Conservation (phyloP, 2,888 invertebrate genomes). For the Microdon myrmicae region DNA sequence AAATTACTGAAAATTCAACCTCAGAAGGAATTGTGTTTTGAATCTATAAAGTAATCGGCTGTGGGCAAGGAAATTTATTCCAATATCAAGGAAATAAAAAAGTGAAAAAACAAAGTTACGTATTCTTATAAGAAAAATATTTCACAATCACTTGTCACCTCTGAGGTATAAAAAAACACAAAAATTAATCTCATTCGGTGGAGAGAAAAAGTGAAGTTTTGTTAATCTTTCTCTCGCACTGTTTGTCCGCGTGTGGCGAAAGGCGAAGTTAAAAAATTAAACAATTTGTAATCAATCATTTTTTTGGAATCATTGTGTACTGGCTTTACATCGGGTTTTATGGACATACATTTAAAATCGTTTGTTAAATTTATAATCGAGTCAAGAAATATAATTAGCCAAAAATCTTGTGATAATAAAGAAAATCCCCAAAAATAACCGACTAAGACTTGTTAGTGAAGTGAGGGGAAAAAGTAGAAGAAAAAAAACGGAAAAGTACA, state of each 20-base stretch:
- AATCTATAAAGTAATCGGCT: slow-evolving; percentile 22
- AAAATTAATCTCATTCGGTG: slow-evolving; percentile 7
- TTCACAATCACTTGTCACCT: not conserved
- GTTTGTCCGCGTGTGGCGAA: slow-evolving; percentile 28
- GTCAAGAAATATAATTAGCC: too few relatives aligned
- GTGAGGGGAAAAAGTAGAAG: too few relatives aligned
- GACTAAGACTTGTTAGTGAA: too few relatives aligned
- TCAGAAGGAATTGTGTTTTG: slow-evolving; percentile 48
- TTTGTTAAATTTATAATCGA: too few relatives aligned
- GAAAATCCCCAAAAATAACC: too few relatives aligned
- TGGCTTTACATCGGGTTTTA: too few relatives aligned
- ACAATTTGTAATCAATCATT: slow-evolving; percentile 7
- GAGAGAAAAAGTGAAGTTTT: slow-evolving; percentile 31
- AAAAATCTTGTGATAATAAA: too few relatives aligned
- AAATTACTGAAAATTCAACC: slow-evolving; percentile 45
- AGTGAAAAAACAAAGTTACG: slow-evolving; percentile 1
- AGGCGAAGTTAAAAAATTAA: not conserved
- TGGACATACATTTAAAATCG: too few relatives aligned
- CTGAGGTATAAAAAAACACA: slow-evolving; percentile 1
- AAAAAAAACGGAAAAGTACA: too few relatives aligned
- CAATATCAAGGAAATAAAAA: slow-evolving; percentile 3
- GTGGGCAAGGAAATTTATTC: slow-evolving; percentile 8
- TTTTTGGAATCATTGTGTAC: too few relatives aligned
- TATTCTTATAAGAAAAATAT: not conserved
- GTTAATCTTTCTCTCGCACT: slow-evolving; percentile 34